These are phyloP conservation scores for Drosophila malerkotliana DNA, from an alignment of 1,140 invertebrate genomes.

Conservation along the genomic window DNA sequence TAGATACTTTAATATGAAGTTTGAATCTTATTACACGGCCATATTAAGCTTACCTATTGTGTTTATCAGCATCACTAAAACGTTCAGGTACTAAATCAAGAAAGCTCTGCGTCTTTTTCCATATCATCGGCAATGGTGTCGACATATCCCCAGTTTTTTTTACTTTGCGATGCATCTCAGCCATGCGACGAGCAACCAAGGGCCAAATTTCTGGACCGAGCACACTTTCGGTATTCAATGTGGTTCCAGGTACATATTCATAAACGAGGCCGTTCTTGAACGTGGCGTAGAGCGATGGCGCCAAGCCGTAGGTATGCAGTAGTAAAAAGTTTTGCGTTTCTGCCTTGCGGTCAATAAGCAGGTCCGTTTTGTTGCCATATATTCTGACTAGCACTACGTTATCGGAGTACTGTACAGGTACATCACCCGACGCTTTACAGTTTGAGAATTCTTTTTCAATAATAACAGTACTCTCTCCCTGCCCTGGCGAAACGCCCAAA, in stretches of 20 bases:
- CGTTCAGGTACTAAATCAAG: conserved; percentile 88
- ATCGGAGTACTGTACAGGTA: conserved; percentile 84
- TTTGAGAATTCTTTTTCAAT: conserved; percentile 28
- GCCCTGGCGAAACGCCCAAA: conserved; percentile 36
- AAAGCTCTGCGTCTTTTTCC: conserved; percentile 91
- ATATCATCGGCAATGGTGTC: conserved; percentile 87
- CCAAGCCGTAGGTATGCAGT: conserved; percentile 90
- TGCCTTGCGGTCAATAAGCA: conserved; percentile 94
- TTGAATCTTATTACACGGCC: background rate
- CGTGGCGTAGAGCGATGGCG: conserved; percentile 93
- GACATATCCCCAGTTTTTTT: conserved; percentile 27
- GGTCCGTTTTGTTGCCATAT: conserved; percentile 97
- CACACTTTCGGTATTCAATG: conserved; percentile 89
- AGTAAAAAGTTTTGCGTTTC: conserved; percentile 90
- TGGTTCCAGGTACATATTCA: conserved; percentile 94
- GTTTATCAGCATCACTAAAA: conserved; percentile 87
- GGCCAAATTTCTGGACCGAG: conserved; percentile 89
- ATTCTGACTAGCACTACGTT: conserved; percentile 94
- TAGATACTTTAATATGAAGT: background rate
- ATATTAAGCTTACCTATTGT: conserved; percentile 85
- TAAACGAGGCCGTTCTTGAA: conserved; percentile 98
- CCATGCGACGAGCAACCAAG: conserved; percentile 91
- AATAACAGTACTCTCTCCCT: conserved; percentile 31
- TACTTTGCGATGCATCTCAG: conserved; percentile 90
- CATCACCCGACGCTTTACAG: conserved; percentile 17